phyloP scores from a whole-genome alignment of 2,888 invertebrate genomes.

The Phoenoteleia sp. region DNA sequence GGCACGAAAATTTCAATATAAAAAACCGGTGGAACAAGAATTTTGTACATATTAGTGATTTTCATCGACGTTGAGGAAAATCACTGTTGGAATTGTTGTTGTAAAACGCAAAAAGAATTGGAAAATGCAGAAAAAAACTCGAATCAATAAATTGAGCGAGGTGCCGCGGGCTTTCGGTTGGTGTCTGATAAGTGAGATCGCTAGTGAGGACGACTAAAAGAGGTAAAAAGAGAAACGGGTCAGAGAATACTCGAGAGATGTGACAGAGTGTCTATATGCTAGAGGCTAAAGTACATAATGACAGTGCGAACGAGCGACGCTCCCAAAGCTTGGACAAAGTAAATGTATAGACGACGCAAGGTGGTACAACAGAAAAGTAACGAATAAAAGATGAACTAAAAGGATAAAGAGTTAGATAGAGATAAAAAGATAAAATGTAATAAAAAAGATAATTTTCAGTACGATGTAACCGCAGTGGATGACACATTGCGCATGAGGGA shows the following conservation, averaged over 20 bases:
- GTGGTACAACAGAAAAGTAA: slow-evolving; percentile 53
- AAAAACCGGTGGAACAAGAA: neutral
- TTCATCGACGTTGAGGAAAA: neutral
- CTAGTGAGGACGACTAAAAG: slow-evolving; percentile 62
- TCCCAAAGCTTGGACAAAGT: slow-evolving; percentile 71
- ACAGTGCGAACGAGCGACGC: slow-evolving; percentile 72
- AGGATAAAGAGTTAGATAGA: slow-evolving; percentile 52
- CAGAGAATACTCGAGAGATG: slow-evolving; percentile 66
- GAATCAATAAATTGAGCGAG: slow-evolving; percentile 61
- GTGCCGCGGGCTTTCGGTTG: slow-evolving; percentile 61
- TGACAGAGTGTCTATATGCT: slow-evolving; percentile 66
- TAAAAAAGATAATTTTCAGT: slow-evolving; percentile 37
- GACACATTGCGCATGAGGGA: slow-evolving; percentile 28
- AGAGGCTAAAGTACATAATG: slow-evolving; percentile 70
- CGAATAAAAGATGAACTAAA: slow-evolving; percentile 51
- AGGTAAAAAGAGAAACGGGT: slow-evolving; percentile 65
- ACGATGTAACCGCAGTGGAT: slow-evolving; percentile 37
- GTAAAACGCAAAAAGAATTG: neutral
- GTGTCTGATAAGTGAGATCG: slow-evolving; percentile 70
- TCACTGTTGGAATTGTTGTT: neutral
- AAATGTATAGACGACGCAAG: slow-evolving; percentile 65
- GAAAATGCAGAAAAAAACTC: neutral
- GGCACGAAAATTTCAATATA: neutral
- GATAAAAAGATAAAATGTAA: slow-evolving; percentile 48
- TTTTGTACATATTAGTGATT: neutral